Evolutionary conservation across 2,888 invertebrate genomes (phyloP), one percentile per base, ranked within the genome.

Genomic region (Pycnomerus fuliginosus): DNA sequence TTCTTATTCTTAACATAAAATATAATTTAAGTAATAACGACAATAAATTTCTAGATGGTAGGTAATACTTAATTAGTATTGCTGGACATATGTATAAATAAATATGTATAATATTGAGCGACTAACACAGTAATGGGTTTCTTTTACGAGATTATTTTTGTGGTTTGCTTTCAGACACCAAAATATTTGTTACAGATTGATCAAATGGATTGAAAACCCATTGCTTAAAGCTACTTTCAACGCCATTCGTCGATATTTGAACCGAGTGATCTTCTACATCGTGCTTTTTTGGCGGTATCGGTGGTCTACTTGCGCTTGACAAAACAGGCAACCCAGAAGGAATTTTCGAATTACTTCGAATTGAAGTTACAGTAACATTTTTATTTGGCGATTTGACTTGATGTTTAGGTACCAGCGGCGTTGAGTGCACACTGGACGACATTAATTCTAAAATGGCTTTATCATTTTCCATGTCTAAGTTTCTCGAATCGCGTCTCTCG

Each of bases 321-420:
- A 64, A 56, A 12, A 62, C 68, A 5, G 68, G 69, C 41, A 71
- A 45, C 8, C 72, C 72, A 0, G 73, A 72, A 3, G 73, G 73
- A 48, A 72, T 69, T 50, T 71, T 75, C 8, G 82, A 82, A 57
- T 78, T 80, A 56, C 73, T 78, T 50, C 80, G 76, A 30, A 82
- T 82, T 1, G 82, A 81, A n/a, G 82, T 82, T 0, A 82, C 78
- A 2, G 81, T 77, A n/a, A 74, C 68, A 73, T 80, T 69, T 73
- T 80, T 67, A 14, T 73, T 46, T 65, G 66, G 58, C 16, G 64
- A 55, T 52, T 77, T 66, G 15, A 59, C 62, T 44, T 64, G 65
- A 46, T 61, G 61, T 44, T 66, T 66, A 2, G 59, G 54, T 10
- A 54, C 37, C 16, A 64, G 54, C 1, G 70, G 68, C 2, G 70